Percentiles rank a stretch among this genome's conserved stretches.
phyloP scores from a whole-genome alignment of 2,113 vertebrate species.

The Pogona vitticeps region DNA sequence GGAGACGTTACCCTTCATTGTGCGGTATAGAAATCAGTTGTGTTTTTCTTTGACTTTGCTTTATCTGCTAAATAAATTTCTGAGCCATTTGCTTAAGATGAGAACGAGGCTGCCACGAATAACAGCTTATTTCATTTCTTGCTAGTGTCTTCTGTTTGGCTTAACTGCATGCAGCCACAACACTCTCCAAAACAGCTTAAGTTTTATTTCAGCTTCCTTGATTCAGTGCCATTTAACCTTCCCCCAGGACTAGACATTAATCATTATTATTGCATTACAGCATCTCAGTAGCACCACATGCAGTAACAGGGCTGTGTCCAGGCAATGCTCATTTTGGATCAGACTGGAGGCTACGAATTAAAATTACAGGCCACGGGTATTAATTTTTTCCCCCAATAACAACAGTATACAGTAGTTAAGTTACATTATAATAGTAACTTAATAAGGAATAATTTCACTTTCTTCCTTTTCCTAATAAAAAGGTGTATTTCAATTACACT shows the following conservation, averaged over 20 bases:
- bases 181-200: not conserved
- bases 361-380: not conserved
- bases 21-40: not conserved
- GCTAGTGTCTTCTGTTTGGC: not conserved
- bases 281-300: not conserved
- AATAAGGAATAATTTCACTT: not conserved
- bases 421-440: not conserved
- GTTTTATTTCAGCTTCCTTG: not conserved
- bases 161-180: not conserved
- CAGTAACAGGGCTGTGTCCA: not conserved
- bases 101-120: conserved; percentile 1
- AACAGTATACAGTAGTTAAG: not conserved
- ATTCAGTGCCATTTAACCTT: conserved; percentile 5
- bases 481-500: too few relatives aligned
- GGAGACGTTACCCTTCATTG: not conserved
- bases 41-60: not conserved
- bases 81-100: not conserved
- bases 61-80: not conserved
- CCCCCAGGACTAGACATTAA: not conserved
- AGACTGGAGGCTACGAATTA: not conserved
- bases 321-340: not conserved
- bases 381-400: not conserved
- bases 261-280: not conserved
- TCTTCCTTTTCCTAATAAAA: not conserved
- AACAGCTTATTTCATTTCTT: not conserved